Conservation (phyloP, 1,140 invertebrate species). For the Vanessa tameamea region DNA sequence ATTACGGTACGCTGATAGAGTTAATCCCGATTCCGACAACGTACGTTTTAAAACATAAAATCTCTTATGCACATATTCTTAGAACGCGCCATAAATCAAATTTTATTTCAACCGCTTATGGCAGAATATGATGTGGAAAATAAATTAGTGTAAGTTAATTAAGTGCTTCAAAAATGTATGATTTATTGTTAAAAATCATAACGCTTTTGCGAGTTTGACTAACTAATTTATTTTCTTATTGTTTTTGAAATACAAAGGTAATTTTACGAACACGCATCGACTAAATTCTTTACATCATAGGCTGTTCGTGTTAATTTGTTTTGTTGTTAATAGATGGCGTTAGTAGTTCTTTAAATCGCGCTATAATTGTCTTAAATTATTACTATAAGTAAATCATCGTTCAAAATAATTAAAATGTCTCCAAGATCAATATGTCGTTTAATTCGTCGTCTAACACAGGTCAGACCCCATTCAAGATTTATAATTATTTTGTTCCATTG, state of each 20-base stretch:
- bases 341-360: no score
- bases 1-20: conserved; percentile 4
- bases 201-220: conserved; percentile 16
- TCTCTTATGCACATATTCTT: conserved; percentile 41
- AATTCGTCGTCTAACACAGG: no score
- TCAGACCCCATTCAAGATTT: no score
- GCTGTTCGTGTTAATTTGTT: no score
- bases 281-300: no score
- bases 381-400: no score
- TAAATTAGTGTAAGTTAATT: conserved; percentile 46
- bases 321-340: no score
- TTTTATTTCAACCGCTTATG: conserved; percentile 56
- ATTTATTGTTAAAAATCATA: conserved; percentile 48
- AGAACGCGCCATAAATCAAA: conserved; percentile 61
- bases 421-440: no score
- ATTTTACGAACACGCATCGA: background rate
- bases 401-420: no score
- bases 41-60: conserved; percentile 23
- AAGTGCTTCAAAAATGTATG: conserved; percentile 47
- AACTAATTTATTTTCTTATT: conserved; percentile 36
- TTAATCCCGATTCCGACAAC: conserved; percentile 14
- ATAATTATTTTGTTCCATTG: no score
- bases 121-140: conserved; percentile 47
- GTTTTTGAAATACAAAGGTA: conserved; percentile 26
- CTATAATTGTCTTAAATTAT: no score